These are phyloP conservation scores for Antechinus stuartii DNA, from an alignment of 2,113 vertebrate genomes.

Conservation along the genomic window DNA sequence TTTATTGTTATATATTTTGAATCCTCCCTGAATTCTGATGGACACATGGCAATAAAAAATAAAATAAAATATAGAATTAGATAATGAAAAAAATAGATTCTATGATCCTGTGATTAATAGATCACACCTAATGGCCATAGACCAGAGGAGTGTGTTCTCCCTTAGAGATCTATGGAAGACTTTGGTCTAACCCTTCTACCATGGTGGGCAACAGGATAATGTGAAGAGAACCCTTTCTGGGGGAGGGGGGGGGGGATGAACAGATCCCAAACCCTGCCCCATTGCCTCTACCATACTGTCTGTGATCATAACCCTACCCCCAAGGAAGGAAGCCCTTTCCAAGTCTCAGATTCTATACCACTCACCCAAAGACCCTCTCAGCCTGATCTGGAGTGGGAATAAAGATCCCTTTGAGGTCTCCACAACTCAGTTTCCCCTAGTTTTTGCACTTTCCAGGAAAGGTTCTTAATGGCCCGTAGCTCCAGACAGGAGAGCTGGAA, in stretches of 20 bases:
- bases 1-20: too few species aligned
- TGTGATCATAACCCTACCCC: not conserved
- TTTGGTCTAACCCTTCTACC: not conserved
- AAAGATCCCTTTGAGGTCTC: not conserved
- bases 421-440: not conserved
- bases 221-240: not conserved
- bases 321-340: not conserved
- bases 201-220: not conserved
- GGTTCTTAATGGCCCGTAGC: not conserved
- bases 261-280: not conserved
- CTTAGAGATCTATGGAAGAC: not conserved
- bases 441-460: not conserved
- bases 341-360: not conserved
- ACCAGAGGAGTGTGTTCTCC: not conserved
- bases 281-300: not conserved
- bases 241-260: not conserved
- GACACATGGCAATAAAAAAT: too few species aligned
- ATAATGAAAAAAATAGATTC: not conserved
- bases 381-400: not conserved
- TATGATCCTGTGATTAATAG: not conserved
- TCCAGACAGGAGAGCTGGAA: not conserved
- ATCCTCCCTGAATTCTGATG: too few species aligned
- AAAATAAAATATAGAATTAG: too few species aligned
- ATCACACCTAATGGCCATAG: not conserved
- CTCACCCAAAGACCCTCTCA: not conserved